Evolutionary conservation across 2,797 vertebrate species (phyloP).

Genomic region (Arremon aurantiirostris): DNA sequence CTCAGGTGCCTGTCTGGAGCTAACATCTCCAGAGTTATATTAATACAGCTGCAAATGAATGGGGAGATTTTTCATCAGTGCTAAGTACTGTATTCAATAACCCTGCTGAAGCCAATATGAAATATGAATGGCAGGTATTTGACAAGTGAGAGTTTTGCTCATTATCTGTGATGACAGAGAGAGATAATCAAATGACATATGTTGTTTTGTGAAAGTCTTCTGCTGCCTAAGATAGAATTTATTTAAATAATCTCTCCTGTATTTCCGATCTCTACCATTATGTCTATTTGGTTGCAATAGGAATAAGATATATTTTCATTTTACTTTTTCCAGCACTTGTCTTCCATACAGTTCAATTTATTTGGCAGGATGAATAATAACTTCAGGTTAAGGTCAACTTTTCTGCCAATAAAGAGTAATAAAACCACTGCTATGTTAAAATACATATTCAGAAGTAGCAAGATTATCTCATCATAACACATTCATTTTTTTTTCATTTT

Average conservation of each 20-base stretch:
- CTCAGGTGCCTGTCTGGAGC: neutral
- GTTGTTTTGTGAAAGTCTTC: neutral
- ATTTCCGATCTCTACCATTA: neutral
- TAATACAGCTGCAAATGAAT: conserved; percentile 5
- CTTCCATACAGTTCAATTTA: neutral
- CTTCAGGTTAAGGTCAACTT: neutral
- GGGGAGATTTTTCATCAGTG: neutral
- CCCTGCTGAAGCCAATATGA: neutral
- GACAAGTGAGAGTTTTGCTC: neutral
- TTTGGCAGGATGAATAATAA: neutral
- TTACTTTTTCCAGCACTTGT: neutral
- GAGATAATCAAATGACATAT: neutral
- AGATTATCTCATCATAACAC: neutral
- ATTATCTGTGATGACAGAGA: neutral
- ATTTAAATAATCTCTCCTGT: neutral
- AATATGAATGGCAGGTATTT: neutral
- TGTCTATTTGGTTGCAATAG: neutral
- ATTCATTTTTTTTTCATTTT: neutral
- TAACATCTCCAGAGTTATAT: neutral
- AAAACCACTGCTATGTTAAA: neutral
- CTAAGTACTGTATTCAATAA: neutral
- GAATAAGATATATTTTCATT: neutral
- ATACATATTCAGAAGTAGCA: neutral
- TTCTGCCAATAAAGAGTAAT: neutral
- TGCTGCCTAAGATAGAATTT: neutral